phyloP scores from a whole-genome alignment of 1,140 invertebrate genomes.

The Musca domestica region DNA sequence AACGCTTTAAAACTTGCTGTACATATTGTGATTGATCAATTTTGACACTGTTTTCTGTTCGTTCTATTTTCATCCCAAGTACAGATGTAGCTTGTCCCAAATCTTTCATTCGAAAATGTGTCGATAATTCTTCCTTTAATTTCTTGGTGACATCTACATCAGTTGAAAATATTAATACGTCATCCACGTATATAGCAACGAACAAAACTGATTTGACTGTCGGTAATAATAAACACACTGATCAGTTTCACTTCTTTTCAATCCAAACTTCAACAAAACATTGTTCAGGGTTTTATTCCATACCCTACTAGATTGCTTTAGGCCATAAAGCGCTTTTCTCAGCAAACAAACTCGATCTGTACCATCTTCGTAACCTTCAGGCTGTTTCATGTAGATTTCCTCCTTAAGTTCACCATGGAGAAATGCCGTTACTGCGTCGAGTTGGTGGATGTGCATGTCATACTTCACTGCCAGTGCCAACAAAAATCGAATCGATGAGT shows the following conservation, averaged over 20 bases:
- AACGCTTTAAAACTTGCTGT: constrained; percentile 29
- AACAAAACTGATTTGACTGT: constrained; percentile 31
- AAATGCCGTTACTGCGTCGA: constrained; percentile 33
- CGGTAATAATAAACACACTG: constrained; percentile 1
- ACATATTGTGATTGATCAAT: constrained; percentile 36
- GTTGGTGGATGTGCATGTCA: constrained; percentile 33
- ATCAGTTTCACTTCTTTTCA: constrained; percentile 37
- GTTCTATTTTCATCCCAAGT: too few species aligned
- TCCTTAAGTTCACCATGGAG: constrained; percentile 34
- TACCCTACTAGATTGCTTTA: too few species aligned
- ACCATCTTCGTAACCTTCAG: constrained; percentile 28
- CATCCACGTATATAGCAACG: too few species aligned
- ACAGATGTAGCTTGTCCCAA: constrained; percentile 14
- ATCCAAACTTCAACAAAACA: constrained; percentile 4
- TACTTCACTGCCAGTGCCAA: too few species aligned
- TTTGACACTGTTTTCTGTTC: constrained; percentile 31
- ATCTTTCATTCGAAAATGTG: too few species aligned
- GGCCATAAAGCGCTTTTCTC: constrained; percentile 44
- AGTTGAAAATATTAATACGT: constrained; percentile 46
- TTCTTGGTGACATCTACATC: constrained; percentile 20
- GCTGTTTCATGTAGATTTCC: constrained; percentile 52
- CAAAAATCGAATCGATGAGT: too few species aligned
- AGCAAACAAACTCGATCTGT: constrained; percentile 39
- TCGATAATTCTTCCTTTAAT: too few species aligned
- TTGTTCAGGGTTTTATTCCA: constrained; percentile 40